Percentiles rank a stretch among this genome's conserved stretches.
These are phyloP conservation scores for Lepeophtheirus salmonis DNA, from an alignment of 1,140 invertebrate genomes.

Conservation along the genomic window DNA sequence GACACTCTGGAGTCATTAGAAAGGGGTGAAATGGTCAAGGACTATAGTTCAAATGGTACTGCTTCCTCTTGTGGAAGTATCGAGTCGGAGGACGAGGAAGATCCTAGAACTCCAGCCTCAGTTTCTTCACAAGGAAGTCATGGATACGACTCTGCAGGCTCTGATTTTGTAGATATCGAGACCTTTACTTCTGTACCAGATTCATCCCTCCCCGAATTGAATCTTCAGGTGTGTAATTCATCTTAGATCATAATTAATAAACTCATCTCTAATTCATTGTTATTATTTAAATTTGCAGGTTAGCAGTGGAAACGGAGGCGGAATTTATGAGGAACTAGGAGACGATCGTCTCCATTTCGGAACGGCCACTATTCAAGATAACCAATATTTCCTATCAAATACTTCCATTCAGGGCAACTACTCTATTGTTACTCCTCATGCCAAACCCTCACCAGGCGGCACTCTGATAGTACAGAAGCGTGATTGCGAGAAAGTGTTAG, in stretches of 20 bases:
- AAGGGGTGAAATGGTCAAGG: constrained; percentile 19
- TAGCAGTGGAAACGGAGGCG: constrained; percentile 16
- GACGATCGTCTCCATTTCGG: constrained; percentile 21
- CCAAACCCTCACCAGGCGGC: neutral
- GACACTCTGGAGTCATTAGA: constrained; percentile 15
- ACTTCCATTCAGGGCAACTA: constrained; percentile 8
- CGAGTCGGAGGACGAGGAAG: constrained; percentile 16
- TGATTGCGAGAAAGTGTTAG: neutral
- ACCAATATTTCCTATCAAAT: neutral
- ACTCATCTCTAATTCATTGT: neutral
- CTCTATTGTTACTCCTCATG: neutral
- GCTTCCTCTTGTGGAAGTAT: neutral
- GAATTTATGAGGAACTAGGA: constrained; percentile 20
- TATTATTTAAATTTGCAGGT: constrained; percentile 8
- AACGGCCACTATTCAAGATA: neutral
- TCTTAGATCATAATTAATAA: neutral
- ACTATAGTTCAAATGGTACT: constrained; percentile 5
- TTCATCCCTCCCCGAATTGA: constrained; percentile 20
- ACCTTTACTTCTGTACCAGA: constrained; percentile 21
- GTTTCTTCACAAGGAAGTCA: constrained; percentile 17
- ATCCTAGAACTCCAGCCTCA: constrained; percentile 10
- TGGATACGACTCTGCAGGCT: constrained; percentile 12
- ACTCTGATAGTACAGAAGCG: constrained; percentile 1
- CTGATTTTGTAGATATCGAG: constrained; percentile 16
- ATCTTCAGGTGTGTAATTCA: constrained; percentile 19